Conservation (phyloP, 1,140 invertebrate species). For the Drosophila quadrilineata region DNA sequence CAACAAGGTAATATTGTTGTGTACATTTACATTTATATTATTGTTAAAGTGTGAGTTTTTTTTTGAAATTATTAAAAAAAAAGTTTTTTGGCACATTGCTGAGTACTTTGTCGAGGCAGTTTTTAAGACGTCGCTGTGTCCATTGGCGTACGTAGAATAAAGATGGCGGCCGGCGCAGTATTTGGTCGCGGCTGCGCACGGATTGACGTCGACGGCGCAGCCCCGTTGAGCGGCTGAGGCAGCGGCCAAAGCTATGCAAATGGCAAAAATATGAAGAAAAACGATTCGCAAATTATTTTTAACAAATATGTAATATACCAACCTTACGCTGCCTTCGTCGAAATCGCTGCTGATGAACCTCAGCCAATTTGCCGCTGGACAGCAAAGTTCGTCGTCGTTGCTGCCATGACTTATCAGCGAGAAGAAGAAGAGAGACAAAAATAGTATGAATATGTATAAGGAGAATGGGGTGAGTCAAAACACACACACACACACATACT, state of each 20-base stretch:
- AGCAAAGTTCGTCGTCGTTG: conserved; percentile 40
- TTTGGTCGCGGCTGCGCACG: conserved; percentile 23
- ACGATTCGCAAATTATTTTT: neutral
- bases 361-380: conserved; percentile 39
- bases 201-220: neutral
- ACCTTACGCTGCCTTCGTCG: conserved; percentile 44
- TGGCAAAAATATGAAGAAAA: neutral
- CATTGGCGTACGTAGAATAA: conserved; percentile 21
- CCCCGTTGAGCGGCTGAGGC: no score
- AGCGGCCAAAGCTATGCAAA: conserved; percentile 45
- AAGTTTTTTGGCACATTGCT: conserved; percentile 47
- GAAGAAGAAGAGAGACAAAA: neutral
- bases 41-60: no score
- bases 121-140: neutral
- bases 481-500: conserved; percentile 19
- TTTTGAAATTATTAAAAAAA: conserved; percentile 13
- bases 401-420: conserved; percentile 53
- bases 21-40: neutral
- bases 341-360: conserved; percentile 59
- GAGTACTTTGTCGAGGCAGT: neutral
- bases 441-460: neutral
- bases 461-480: neutral
- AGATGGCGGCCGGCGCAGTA: conserved; percentile 55
- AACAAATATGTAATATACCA: neutral
- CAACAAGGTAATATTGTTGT: no score